phyloP scores from a whole-genome alignment of 1,140 invertebrate genomes.

The Littorina saxatilis region DNA sequence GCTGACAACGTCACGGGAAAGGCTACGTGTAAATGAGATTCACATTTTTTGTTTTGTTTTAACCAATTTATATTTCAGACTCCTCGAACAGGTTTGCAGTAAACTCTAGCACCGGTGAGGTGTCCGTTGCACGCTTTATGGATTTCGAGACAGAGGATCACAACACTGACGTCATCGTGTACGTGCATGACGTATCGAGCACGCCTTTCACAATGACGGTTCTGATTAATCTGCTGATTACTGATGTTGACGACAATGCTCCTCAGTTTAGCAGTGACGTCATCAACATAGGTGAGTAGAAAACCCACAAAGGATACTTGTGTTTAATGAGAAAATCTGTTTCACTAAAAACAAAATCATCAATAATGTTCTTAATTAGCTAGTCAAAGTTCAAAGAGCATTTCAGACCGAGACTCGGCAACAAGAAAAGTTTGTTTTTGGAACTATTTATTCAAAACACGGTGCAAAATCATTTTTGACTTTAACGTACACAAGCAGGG shows the following conservation, averaged over 20 bases:
- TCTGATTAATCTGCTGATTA: not conserved
- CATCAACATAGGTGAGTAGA: not conserved
- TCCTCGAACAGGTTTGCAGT: not conserved
- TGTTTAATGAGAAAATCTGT: not conserved
- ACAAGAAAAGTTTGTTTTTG: no score
- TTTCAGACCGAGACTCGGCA: no score
- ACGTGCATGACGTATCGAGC: conserved; percentile 1
- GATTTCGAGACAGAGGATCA: conserved; percentile 6
- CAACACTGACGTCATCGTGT: conserved; percentile 15
- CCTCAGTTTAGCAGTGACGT: conserved; percentile 12
- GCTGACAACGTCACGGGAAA: no score
- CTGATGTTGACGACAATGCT: conserved; percentile 18
- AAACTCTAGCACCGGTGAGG: not conserved
- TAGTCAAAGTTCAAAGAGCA: no score
- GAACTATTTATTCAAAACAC: no score
- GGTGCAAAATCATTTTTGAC: no score
- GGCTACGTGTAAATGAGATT: no score
- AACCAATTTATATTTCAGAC: not conserved
- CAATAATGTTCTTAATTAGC: not conserved
- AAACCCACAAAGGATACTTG: no score
- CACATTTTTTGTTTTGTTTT: no score
- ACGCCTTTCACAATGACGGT: not conserved
- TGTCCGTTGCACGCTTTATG: not conserved
- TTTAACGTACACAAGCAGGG: no score
- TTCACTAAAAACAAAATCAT: not conserved